Evolutionary conservation across 1,140 invertebrate species (phyloP).

Genomic region (Tenebrio molitor): DNA sequence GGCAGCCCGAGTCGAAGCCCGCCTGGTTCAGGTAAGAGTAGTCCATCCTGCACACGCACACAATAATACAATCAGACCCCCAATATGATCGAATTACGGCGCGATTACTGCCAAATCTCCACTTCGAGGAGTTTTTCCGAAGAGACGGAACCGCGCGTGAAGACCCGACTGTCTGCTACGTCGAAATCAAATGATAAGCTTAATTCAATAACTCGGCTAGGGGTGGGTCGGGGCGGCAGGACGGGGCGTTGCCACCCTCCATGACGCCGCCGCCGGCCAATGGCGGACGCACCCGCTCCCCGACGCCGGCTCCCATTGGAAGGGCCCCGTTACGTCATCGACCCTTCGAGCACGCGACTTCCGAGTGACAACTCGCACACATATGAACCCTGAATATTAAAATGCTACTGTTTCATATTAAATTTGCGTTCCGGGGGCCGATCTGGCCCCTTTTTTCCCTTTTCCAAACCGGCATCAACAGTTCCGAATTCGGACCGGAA

Average conservation of each 20-base stretch:
- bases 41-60: slow-evolving; percentile 70
- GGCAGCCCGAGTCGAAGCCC: slow-evolving; percentile 77
- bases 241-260: slow-evolving; percentile 54
- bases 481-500: slow-evolving; percentile 53
- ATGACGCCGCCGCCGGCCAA: slow-evolving; percentile 58
- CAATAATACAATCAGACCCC: slow-evolving; percentile 59
- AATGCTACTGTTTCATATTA: slow-evolving; percentile 60
- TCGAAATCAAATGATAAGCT: slow-evolving; percentile 82
- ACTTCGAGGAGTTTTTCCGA: slow-evolving; percentile 59
- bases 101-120: slow-evolving; percentile 66
- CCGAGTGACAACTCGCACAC: slow-evolving; percentile 54
- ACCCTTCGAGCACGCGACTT: slow-evolving; percentile 58
- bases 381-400: slow-evolving; percentile 61
- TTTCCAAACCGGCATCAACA: slow-evolving; percentile 58
- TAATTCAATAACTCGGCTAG: slow-evolving; percentile 76
- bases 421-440: slow-evolving; percentile 61
- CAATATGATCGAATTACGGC: slow-evolving; percentile 72
- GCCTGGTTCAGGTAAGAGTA: slow-evolving; percentile 82
- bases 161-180: slow-evolving; percentile 72
- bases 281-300: slow-evolving; percentile 48
- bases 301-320: slow-evolving; percentile 53
- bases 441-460: slow-evolving; percentile 60
- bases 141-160: slow-evolving; percentile 61
- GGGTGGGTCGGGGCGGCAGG: slow-evolving; percentile 55
- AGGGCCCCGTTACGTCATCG: slow-evolving; percentile 59